phyloP scores from a whole-genome alignment of 2,888 invertebrate species.

The Luperina testacea region DNA sequence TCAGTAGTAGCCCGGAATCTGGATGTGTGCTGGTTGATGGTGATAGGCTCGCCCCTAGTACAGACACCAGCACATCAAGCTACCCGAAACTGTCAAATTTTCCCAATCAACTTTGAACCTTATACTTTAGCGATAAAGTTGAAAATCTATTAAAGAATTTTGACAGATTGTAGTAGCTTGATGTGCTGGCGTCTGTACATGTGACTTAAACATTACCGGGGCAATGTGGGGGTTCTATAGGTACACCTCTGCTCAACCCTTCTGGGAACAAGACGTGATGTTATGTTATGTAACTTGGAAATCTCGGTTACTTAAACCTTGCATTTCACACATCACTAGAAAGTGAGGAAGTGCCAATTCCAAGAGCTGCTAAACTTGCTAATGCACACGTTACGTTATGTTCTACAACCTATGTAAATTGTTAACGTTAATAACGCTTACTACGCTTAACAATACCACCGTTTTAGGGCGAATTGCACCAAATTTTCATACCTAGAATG shows the following conservation, averaged over 20 bases:
- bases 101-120: too few species aligned
- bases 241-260: background rate
- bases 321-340: background rate
- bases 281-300: background rate
- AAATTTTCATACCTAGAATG: too few species aligned
- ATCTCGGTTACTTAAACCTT: background rate
- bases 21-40: background rate
- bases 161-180: too few species aligned
- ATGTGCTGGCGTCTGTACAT: background rate
- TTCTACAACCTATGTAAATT: slow-evolving; percentile 6
- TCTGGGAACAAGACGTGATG: background rate
- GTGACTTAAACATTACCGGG: background rate
- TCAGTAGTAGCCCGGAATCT: background rate
- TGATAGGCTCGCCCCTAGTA: background rate
- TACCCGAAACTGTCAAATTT: too few species aligned
- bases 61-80: too few species aligned
- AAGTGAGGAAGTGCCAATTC: background rate
- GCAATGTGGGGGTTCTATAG: background rate
- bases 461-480: background rate
- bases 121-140: too few species aligned
- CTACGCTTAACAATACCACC: background rate
- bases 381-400: background rate
- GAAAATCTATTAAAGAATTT: too few species aligned
- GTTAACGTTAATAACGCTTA: background rate
- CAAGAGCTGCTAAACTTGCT: background rate